phyloP scores from a whole-genome alignment of 2,797 vertebrate genomes.

The Rhyacichthys aspro region DNA sequence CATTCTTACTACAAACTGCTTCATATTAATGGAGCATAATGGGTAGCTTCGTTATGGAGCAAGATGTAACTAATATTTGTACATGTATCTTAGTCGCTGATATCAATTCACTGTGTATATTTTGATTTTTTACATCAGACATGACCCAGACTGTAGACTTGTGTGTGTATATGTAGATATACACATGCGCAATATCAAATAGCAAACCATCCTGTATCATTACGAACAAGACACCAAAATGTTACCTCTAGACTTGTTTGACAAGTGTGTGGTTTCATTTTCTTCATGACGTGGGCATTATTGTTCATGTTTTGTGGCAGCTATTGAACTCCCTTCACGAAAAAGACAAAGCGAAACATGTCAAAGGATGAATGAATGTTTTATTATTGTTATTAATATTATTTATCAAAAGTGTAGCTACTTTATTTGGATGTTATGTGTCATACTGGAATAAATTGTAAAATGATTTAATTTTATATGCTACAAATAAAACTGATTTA shows the following conservation, averaged over 20 bases:
- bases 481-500: conserved; percentile 97
- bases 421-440: conserved; percentile 88
- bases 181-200: conserved; percentile 75
- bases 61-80: conserved; percentile 84
- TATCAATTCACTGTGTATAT: conserved; percentile 83
- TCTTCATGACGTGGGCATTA: conserved; percentile 89
- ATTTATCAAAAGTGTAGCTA: conserved; percentile 99
- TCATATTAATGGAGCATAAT: conserved; percentile 95
- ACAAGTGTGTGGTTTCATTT: conserved; percentile 81
- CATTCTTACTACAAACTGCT: conserved; percentile 83
- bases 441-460: conserved; percentile 99
- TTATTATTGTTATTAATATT: conserved; percentile 87
- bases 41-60: conserved; percentile 98
- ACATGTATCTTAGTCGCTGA: conserved; percentile 76
- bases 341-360: conserved; percentile 89
- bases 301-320: conserved; percentile 91
- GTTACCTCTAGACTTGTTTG: conserved; percentile 67
- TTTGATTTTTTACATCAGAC: conserved; percentile 76
- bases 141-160: conserved; percentile 81
- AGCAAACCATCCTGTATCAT: conserved; percentile 73
- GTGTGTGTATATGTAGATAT: conserved; percentile 77
- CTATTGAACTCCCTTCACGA: conserved; percentile 84
- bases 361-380: conserved; percentile 92
- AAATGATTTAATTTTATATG: conserved; percentile 99
- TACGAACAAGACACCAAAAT: conserved; percentile 66